Percentiles rank a stretch among this genome's conserved stretches.
Evolutionary conservation across 35 echinoderm and acorn worm genomes (phyloP).

Genomic region (Chiridota heheva): DNA sequence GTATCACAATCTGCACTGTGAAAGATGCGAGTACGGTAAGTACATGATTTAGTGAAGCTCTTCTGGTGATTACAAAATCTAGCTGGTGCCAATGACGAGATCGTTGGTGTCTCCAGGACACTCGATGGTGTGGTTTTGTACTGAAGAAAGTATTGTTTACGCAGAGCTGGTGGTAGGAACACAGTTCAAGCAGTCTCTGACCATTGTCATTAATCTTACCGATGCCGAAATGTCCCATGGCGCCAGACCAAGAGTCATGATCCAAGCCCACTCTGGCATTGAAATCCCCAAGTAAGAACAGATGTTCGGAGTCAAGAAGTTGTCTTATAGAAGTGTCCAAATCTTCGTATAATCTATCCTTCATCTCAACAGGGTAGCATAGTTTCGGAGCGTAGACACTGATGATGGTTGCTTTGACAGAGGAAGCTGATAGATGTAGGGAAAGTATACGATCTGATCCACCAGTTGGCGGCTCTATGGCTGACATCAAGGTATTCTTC

Average conservation of each 20-base stretch:
- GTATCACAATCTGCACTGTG: slow-evolving; percentile 14
- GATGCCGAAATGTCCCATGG: slow-evolving; percentile 8
- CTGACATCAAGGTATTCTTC: neutral
- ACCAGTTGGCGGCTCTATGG: neutral
- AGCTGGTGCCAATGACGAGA: slow-evolving; percentile 51
- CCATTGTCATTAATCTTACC: slow-evolving; percentile 42
- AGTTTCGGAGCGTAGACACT: slow-evolving; percentile 25
- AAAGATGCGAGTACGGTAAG: neutral
- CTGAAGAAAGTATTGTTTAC: slow-evolving; percentile 49
- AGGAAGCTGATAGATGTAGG: neutral
- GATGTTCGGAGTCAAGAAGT: neutral
- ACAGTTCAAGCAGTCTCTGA: slow-evolving; percentile 53
- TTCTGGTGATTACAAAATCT: slow-evolving; percentile 33
- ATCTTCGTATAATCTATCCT: slow-evolving; percentile 18
- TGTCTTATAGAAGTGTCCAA: neutral
- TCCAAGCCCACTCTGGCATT: slow-evolving; percentile 43
- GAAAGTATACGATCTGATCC: slow-evolving; percentile 4
- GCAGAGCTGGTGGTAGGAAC: slow-evolving; percentile 4
- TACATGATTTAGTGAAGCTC: neutral
- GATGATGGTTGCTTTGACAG: slow-evolving; percentile 5
- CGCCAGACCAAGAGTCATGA: neutral
- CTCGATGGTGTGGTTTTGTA: slow-evolving; percentile 12
- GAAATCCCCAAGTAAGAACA: slow-evolving; percentile 33
- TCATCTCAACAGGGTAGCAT: neutral
- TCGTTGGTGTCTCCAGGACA: slow-evolving; percentile 44